Percentiles rank a stretch among this genome's conserved stretches.
phyloP scores from a whole-genome alignment of 2,113 vertebrate genomes.

The Motacilla alba region DNA sequence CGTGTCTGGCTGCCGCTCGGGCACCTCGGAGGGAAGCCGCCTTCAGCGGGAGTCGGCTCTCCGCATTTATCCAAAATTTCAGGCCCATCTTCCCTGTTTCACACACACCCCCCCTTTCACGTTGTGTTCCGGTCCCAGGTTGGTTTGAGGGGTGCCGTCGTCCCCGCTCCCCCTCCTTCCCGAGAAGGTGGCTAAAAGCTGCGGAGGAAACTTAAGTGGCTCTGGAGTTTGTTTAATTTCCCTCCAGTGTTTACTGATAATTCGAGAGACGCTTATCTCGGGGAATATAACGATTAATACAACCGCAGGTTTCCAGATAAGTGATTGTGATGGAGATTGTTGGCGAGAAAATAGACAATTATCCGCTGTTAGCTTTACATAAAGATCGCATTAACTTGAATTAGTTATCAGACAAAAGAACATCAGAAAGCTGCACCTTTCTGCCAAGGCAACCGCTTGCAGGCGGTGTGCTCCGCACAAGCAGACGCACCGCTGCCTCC shows the following conservation, averaged over 20 bases:
- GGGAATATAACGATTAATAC: slow-evolving; percentile 82
- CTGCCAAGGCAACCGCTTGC: slow-evolving; percentile 67
- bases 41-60: not conserved
- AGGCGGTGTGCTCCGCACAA: slow-evolving; percentile 26
- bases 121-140: not conserved
- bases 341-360: slow-evolving; percentile 88
- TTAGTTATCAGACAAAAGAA: slow-evolving; percentile 86
- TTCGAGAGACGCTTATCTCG: slow-evolving; percentile 70
- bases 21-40: not conserved
- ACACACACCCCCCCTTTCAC: not conserved
- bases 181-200: not conserved
- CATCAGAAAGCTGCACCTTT: slow-evolving; percentile 74
- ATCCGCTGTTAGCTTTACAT: slow-evolving; percentile 87
- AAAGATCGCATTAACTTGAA: slow-evolving; percentile 88
- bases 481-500: slow-evolving; percentile 11
- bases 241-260: slow-evolving; percentile 66
- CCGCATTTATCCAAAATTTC: not conserved
- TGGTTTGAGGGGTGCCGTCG: not conserved
- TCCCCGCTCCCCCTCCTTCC: not conserved
- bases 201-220: slow-evolving; percentile 11
- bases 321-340: slow-evolving; percentile 85
- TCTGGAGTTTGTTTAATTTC: slow-evolving; percentile 53
- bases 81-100: not conserved
- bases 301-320: slow-evolving; percentile 83
- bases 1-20: fast-evolving